phyloP scores from a whole-genome alignment of 2,797 vertebrate species.

The Argentina silus region DNA sequence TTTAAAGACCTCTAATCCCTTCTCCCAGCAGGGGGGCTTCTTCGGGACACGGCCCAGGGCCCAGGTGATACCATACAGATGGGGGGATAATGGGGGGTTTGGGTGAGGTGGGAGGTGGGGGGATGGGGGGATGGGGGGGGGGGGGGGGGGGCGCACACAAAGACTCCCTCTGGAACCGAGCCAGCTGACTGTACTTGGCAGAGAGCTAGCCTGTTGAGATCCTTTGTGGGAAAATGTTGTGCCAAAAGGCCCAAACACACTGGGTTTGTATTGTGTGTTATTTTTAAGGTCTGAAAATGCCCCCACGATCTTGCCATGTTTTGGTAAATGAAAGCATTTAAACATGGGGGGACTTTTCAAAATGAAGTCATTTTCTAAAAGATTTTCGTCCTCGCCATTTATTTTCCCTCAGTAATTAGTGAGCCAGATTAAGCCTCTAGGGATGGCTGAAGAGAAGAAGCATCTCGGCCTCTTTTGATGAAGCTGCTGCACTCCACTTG shows the following conservation, averaged over 20 bases:
- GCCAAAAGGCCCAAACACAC: conserved; percentile 54
- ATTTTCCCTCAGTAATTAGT: conserved; percentile 66
- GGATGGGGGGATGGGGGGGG: neutral
- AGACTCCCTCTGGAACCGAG: conserved; percentile 59
- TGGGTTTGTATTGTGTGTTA: conserved; percentile 54
- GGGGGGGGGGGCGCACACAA: conserved; percentile 40
- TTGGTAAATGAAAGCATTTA: conserved; percentile 44
- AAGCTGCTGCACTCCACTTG: conserved; percentile 45
- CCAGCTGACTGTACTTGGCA: conserved; percentile 71
- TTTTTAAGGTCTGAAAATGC: conserved; percentile 54
- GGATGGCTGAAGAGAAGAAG: conserved; percentile 61
- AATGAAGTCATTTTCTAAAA: conserved; percentile 52
- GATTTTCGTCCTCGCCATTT: conserved; percentile 36
- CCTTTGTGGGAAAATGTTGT: conserved; percentile 71
- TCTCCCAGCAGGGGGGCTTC: conserved; percentile 53
- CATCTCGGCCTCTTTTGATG: conserved; percentile 62
- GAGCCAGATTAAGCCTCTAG: conserved; percentile 61
- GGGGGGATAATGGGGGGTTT: neutral
- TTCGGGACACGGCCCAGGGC: conserved; percentile 56
- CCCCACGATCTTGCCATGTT: neutral
- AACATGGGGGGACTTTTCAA: conserved; percentile 54
- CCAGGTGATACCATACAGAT: conserved; percentile 67
- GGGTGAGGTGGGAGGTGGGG: neutral
- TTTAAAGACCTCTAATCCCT: conserved; percentile 73
- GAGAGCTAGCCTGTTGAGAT: conserved; percentile 49